Base-by-base conservation (phyloP, 2,113 vertebrate species). In the Gallinago jamesoni region DNA sequence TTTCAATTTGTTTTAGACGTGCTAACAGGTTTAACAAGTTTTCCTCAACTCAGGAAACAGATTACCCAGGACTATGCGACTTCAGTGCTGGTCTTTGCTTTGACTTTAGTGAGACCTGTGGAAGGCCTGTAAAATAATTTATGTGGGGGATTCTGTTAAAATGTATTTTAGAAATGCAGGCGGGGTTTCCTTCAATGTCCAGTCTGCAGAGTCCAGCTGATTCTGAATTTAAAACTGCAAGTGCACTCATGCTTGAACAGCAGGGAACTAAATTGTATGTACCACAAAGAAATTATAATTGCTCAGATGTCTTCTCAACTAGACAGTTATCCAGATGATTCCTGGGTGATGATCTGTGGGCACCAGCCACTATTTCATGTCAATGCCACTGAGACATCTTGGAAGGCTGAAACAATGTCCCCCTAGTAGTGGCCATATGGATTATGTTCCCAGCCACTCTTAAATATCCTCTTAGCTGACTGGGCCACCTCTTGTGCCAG, bases 401-500 rank as follows among this genome's bases (percentile, higher is more conserved):
- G 12, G n/a, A 35, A 47, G 60, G 68, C 43, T 5, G 35, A 60
- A 72, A 22, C 43, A 59, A 17, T 0, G 17, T 50, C 20, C 17
- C 56, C 28, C n/a, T 5, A 4, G 75, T 75, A 90, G 28, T 33
- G 79, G 55, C 63, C 93, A 88, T 92, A 85, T 73, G 82, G 90
- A 52, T 90, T 83, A 37, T 47, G 64, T 55, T 83, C 64, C 75
- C 76, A 81, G 79, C 64, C 75, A 70, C 57, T 59, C 75, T 72
- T n/a, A 63, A 75, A 94, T 86, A 96, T 84, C 88, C 94, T 96
- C 92, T 97, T 93, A 95, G 64, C 90, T 96, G 96, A 33, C 68
- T 43, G 76, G 93, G 83, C 82, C 85, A 90, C 85, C 68, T 93
- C 93, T 80, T 81, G 90, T 90, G 85, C 52, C 90, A 92, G 94